Evolutionary conservation across 1,140 invertebrate genomes (phyloP).

Genomic region (Mizuhopecten yessoensis): DNA sequence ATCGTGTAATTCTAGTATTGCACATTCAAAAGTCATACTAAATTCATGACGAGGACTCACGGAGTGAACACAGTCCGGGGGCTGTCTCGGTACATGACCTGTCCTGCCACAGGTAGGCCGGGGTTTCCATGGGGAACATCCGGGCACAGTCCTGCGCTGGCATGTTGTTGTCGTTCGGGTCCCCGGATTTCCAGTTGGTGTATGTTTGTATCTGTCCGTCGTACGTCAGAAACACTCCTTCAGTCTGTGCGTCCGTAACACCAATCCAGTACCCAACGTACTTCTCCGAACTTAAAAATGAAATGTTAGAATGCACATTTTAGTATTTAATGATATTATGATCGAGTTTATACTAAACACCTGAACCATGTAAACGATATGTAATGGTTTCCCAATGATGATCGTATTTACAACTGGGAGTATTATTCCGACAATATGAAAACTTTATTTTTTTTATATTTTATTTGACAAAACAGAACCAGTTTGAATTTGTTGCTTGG

Average conservation of each 20-base stretch:
- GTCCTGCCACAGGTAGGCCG: neutral
- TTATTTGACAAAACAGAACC: too few species aligned
- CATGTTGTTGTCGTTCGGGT: constrained; percentile 29
- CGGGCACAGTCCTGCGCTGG: constrained; percentile 18
- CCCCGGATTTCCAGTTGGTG: constrained; percentile 43
- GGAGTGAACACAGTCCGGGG: neutral
- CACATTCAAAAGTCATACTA: too few species aligned
- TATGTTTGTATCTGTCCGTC: neutral
- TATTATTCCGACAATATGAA: too few species aligned
- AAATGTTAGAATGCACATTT: too few species aligned
- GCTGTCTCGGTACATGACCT: constrained; percentile 16
- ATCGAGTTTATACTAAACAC: too few species aligned
- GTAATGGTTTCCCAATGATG: too few species aligned
- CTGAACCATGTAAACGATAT: too few species aligned
- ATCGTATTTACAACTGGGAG: too few species aligned
- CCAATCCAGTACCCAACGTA: constrained; percentile 40
- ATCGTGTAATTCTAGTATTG: too few species aligned
- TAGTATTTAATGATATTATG: too few species aligned
- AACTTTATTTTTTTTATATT: too few species aligned
- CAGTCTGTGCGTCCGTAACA: neutral
- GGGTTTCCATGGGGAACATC: constrained; percentile 14
- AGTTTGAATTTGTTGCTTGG: too few species aligned
- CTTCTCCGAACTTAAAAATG: neutral
- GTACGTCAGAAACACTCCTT: constrained; percentile 29
- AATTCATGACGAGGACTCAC: neutral